phyloP scores from a whole-genome alignment of 1,140 invertebrate genomes.

The Drosophila bifasciata region DNA sequence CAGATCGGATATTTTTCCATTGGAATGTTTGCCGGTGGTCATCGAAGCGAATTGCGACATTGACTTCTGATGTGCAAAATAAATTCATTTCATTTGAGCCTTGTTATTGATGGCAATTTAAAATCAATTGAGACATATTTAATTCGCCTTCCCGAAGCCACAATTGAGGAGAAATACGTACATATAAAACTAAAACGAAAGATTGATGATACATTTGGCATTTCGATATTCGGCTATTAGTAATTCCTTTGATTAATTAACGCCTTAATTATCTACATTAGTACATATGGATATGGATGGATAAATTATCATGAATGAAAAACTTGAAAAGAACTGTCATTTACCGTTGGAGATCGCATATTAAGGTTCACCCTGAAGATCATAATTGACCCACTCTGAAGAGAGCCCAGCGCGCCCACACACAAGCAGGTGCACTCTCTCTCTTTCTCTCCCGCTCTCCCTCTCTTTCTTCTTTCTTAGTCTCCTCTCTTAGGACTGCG shows the following conservation, averaged over 20 bases:
- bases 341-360: neutral
- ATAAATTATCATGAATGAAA: constrained; percentile 38
- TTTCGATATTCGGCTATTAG: constrained; percentile 41
- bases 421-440: constrained; percentile 19
- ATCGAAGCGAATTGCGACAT: constrained; percentile 71
- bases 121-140: constrained; percentile 78
- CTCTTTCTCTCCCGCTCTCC: constrained; percentile 12
- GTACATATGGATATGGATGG: too few species aligned
- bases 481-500: constrained; percentile 4
- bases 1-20: constrained; percentile 32
- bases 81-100: constrained; percentile 80
- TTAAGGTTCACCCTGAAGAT: constrained; percentile 13
- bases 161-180: constrained; percentile 70
- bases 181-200: constrained; percentile 42
- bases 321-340: neutral
- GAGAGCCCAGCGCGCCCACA: constrained; percentile 14
- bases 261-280: constrained; percentile 38
- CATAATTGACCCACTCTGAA: constrained; percentile 13
- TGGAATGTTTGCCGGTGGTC: neutral
- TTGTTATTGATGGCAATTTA: constrained; percentile 80
- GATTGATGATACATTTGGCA: constrained; percentile 11
- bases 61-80: constrained; percentile 76
- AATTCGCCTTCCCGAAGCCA: constrained; percentile 56
- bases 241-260: constrained; percentile 65
- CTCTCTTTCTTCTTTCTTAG: neutral